Evolutionary conservation across 2,888 invertebrate genomes (phyloP).

Genomic region (Ecliptopera silaceata): DNA sequence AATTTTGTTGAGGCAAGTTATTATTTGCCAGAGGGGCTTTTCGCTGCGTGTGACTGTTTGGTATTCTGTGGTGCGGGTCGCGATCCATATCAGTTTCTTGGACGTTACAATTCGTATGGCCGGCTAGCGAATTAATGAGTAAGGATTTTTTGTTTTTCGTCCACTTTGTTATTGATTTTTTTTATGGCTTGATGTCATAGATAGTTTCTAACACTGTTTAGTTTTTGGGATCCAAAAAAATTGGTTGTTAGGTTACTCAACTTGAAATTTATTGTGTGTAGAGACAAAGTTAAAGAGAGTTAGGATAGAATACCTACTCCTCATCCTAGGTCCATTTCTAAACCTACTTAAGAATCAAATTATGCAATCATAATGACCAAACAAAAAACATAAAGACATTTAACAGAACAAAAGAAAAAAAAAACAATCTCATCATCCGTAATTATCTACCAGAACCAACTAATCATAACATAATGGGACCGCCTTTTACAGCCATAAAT

Average conservation of each 20-base stretch:
- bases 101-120: conserved; percentile 21
- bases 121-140: conserved; percentile 42
- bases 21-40: conserved; percentile 37
- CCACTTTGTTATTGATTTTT: too few species aligned
- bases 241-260: too few species aligned
- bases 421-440: conserved; percentile 60
- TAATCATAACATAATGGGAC: conserved; percentile 70
- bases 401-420: conserved; percentile 47
- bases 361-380: conserved; percentile 31
- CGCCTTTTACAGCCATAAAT: conserved; percentile 65
- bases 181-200: too few species aligned
- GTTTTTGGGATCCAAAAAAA: too few species aligned
- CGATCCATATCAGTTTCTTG: conserved; percentile 32
- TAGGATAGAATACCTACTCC: too few species aligned
- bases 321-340: too few species aligned
- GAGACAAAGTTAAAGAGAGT: too few species aligned
- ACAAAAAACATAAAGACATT: conserved; percentile 35
- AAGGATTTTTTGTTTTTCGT: too few species aligned
- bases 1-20: conserved; percentile 23
- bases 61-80: conserved; percentile 24
- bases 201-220: too few species aligned
- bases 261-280: too few species aligned
- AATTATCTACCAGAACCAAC: conserved; percentile 65
- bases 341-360: conserved; percentile 21
- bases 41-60: conserved; percentile 22